Evolutionary conservation across 2,888 invertebrate genomes (phyloP).

Genomic region (Sphaerophoria taeniata): DNA sequence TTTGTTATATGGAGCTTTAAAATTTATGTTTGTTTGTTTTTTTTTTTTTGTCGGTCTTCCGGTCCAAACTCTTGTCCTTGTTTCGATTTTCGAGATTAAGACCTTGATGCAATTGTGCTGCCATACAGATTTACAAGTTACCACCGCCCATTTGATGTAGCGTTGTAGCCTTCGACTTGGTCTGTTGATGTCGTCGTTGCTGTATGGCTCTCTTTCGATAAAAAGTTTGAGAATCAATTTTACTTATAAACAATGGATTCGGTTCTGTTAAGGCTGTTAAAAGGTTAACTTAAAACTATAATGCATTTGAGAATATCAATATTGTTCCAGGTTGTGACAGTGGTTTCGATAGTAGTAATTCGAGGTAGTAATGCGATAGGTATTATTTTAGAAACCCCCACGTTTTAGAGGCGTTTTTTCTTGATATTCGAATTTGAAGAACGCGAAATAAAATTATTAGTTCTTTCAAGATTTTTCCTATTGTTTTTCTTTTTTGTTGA

Average conservation of each 20-base stretch:
- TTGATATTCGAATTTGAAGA: too few species aligned
- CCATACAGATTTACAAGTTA: constrained; percentile 32
- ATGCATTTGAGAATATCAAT: not conserved
- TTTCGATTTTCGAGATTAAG: not conserved
- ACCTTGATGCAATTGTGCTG: constrained; percentile 25
- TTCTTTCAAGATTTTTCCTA: too few species aligned
- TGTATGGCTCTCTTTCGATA: too few species aligned
- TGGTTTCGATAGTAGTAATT: too few species aligned
- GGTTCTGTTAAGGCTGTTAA: constrained; percentile 49
- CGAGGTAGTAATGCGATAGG: too few species aligned
- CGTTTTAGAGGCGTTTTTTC: too few species aligned
- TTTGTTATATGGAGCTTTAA: constrained; percentile 50
- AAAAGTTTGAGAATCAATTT: constrained; percentile 62
- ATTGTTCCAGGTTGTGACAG: constrained; percentile 42
- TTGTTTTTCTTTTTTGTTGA: too few species aligned
- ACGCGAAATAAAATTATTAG: too few species aligned
- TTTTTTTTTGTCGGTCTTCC: constrained; percentile 11
- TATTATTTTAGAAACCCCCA: too few species aligned
- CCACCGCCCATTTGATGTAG: constrained; percentile 64
- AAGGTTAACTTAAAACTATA: constrained; percentile 48
- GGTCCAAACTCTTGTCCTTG: not conserved
- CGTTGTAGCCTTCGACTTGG: not conserved
- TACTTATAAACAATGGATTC: constrained; percentile 67
- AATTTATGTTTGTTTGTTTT: not conserved
- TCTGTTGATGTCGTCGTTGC: constrained; percentile 1